Evolutionary conservation across 2,888 invertebrate genomes (phyloP), one percentile per base, ranked within the genome.

Genomic region (Ornithoptera priamus): DNA sequence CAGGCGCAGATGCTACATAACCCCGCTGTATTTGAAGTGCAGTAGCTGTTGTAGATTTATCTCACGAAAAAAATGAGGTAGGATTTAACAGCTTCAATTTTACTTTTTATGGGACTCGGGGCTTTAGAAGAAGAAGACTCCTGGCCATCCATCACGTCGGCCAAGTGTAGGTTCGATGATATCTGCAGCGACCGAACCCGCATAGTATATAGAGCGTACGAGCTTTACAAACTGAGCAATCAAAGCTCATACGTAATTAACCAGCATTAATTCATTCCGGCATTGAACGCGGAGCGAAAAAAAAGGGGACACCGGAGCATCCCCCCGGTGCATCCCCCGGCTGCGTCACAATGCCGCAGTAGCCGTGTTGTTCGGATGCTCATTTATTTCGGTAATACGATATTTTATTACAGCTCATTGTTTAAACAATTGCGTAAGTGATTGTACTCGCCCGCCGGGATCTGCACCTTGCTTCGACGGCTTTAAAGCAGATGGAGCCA

Each of bases 351-450:
- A 76, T 77, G 73, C 63, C 70, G 85, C 80, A 30, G 30, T 30
- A 4, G 30, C 79, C 75, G 80, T 74, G 84, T 83, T 80, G 77
- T 71, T 69, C 72, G 78, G 83, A 82, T 84, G 84, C 74, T 87
- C 87, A 84, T 86, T 90, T 89, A 85, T 85, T 84, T 83, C 77
- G 75, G 91, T 86, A 91, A 92, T 81, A 73, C 75, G 92, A 92
- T 92, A 92, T 87, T 92, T 91, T 90, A 90, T 88, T 84, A 86
- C 82, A 80, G 83, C 77, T 80, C 83, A 85, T 90, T 92, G 91
- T 92, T 90, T 92, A 92, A 90, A 91, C 92, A 90, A 92, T 92
- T 92, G 92, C 88, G 89, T 88, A 88, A 92, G 91, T 90, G 90
- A 90, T 89, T 90, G 90, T 89, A 84, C 77, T 75, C 75, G 75